These are phyloP conservation scores for Dasyurus viverrinus DNA, from an alignment of 2,113 vertebrate species.

Conservation along the genomic window DNA sequence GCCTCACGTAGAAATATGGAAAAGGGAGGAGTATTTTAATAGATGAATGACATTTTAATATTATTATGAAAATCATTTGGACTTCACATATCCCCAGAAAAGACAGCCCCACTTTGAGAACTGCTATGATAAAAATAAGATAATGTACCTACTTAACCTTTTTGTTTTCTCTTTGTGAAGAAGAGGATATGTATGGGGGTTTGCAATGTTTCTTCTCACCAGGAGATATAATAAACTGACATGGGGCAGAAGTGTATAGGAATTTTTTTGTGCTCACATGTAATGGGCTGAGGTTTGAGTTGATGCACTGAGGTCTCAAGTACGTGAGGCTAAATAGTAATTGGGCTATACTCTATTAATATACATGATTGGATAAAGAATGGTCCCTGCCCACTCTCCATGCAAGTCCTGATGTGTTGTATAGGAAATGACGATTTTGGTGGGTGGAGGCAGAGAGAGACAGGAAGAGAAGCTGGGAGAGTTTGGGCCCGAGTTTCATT, in stretches of 20 bases:
- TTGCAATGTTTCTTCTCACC: neutral
- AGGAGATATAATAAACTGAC: neutral
- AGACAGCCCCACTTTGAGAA: neutral
- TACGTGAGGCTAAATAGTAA: too few species aligned
- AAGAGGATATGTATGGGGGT: neutral
- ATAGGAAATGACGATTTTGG: too few species aligned
- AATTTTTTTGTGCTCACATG: neutral
- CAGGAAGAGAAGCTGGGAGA: too few species aligned
- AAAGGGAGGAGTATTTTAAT: neutral
- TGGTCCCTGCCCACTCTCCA: too few species aligned
- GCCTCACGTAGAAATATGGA: neutral
- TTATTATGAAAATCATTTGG: neutral
- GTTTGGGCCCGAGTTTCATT: too few species aligned
- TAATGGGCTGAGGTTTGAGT: too few species aligned
- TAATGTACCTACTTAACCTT: neutral
- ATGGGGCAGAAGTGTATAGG: neutral
- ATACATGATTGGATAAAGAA: too few species aligned
- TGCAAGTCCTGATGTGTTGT: too few species aligned
- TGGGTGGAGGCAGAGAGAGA: too few species aligned
- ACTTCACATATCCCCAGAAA: neutral
- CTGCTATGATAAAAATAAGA: neutral
- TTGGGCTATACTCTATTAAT: too few species aligned
- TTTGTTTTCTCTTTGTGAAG: neutral
- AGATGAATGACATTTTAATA: neutral
- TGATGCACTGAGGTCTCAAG: too few species aligned